phyloP scores from a whole-genome alignment of 2,888 invertebrate species.

The Lampropteryx suffumata region DNA sequence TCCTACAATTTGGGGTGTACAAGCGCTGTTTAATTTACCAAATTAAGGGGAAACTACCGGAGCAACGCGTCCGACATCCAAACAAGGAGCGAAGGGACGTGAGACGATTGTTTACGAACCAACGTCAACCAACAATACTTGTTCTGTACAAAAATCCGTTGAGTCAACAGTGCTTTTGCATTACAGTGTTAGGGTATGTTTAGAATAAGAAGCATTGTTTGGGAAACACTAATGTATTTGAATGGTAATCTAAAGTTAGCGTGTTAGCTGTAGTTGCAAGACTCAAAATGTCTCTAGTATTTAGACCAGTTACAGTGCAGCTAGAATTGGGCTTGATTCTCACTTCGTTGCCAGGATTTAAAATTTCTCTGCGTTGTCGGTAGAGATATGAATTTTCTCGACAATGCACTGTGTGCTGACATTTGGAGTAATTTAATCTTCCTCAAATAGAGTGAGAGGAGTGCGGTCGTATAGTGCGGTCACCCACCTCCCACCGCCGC shows the following conservation, averaged over 20 bases:
- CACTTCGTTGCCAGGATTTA: no score
- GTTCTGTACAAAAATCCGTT: conserved; percentile 43
- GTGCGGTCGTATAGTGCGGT: conserved; percentile 38
- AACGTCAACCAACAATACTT: conserved; percentile 40
- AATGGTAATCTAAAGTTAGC: no score
- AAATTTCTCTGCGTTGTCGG: neutral
- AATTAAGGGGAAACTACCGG: conserved; percentile 25
- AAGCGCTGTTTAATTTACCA: conserved; percentile 25
- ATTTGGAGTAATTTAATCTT: conserved; percentile 67
- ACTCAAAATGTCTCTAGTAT: no score
- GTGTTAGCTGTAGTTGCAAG: no score
- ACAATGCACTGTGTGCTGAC: conserved; percentile 37
- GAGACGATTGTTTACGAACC: conserved; percentile 43
- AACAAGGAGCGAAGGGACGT: conserved; percentile 33
- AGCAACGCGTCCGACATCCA: conserved; percentile 23
- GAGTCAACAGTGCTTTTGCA: conserved; percentile 34
- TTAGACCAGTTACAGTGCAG: no score
- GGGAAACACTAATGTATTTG: no score
- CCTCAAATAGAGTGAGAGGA: conserved; percentile 45
- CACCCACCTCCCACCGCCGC: conserved; percentile 27
- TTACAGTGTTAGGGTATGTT: conserved; percentile 16
- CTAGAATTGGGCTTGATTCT: no score
- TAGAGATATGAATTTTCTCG: conserved; percentile 13
- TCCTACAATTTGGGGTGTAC: conserved; percentile 1
- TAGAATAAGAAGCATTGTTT: neutral